Conservation (phyloP, 2,113 vertebrate species). For the Eclectus roratus region DNA sequence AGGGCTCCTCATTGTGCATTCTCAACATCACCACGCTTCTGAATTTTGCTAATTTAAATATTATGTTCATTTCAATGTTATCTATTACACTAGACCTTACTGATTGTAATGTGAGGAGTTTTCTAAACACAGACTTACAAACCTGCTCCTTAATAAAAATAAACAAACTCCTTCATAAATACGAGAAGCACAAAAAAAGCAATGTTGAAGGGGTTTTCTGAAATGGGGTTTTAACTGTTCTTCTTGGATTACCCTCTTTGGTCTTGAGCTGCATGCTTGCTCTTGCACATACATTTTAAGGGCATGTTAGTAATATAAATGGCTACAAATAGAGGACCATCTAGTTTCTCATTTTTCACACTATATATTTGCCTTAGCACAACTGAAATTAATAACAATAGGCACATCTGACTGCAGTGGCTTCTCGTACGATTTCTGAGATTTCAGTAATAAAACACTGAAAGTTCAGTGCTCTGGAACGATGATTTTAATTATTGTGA, state of each 20-base stretch:
- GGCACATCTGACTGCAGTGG: not conserved
- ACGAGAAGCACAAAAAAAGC: not conserved
- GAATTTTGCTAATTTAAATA: constrained; percentile 49
- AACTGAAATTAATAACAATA: not conserved
- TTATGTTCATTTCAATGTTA: constrained; percentile 8
- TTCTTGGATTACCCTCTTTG: not conserved
- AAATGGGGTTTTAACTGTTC: not conserved
- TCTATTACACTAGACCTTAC: not conserved
- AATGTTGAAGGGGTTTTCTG: not conserved
- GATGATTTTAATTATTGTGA: not conserved
- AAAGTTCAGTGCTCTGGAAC: constrained; percentile 31
- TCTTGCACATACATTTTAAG: not conserved
- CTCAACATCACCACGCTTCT: not conserved
- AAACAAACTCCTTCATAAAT: not conserved
- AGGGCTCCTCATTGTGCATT: not conserved
- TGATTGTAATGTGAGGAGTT: not conserved
- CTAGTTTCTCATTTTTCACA: not conserved
- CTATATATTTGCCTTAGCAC: not conserved
- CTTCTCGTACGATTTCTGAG: not conserved
- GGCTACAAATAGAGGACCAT: not conserved
- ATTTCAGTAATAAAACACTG: not conserved
- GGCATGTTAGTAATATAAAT: not conserved
- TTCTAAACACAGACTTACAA: not conserved
- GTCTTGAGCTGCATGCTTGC: not conserved
- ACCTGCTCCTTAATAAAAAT: not conserved